A percentile compares a stretch with the other conserved stretches of the same genome.
phyloP scores from a whole-genome alignment of 2,113 vertebrate genomes.

The Motacilla alba region DNA sequence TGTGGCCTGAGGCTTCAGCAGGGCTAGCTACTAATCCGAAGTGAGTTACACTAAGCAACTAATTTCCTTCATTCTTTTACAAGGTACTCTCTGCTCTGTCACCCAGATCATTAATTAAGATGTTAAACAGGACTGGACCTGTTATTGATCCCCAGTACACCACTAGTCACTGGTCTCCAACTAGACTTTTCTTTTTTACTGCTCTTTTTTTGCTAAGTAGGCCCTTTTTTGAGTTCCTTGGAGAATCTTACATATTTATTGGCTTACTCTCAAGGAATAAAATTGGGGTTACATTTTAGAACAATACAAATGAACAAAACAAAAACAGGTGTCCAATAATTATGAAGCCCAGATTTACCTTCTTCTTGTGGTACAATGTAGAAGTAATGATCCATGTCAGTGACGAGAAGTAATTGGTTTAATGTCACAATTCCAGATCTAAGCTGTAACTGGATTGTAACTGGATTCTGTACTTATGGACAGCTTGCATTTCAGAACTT shows the following conservation, averaged over 20 bases:
- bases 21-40: neutral
- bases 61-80: neutral
- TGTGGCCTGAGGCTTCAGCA: neutral
- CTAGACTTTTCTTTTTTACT: neutral
- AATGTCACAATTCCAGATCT: neutral
- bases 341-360: neutral
- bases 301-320: neutral
- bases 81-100: neutral
- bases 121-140: neutral
- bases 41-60: neutral
- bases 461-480: accelerated
- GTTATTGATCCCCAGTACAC: neutral
- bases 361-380: neutral
- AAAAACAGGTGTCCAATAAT: neutral
- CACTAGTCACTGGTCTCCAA: neutral
- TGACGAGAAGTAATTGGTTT: neutral
- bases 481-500: neutral
- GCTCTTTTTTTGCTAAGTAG: neutral
- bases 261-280: neutral
- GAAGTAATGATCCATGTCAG: neutral
- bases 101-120: neutral
- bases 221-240: neutral
- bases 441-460: neutral
- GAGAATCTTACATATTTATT: neutral
- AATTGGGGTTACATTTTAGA: neutral